Base-by-base conservation (phyloP, 2,888 invertebrate genomes). In the Nezara viridula region DNA sequence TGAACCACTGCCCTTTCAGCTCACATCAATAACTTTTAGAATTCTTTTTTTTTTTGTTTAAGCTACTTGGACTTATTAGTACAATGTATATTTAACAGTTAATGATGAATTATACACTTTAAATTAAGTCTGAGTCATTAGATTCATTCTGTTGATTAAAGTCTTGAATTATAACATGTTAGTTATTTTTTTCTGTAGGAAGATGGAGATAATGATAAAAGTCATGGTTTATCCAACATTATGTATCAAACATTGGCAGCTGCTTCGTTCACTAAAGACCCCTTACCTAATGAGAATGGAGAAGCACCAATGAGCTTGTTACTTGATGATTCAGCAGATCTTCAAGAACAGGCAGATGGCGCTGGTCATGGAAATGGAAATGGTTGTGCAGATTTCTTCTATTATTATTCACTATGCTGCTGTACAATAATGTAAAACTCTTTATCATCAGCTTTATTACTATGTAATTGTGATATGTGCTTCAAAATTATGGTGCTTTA, bases 281-380 rank as follows among this genome's bases (percentile, higher is more conserved):
- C 81, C 52, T 47, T 37, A 24, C 86, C 86, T 14, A 86, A 86
- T 40, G 86, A 86, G 37, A 86, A 86, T 55, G 86, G 86, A n/a
- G 86, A 86, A 40, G 50, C 55, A 21, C 86, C 86, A 50, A 86
- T 86, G 55, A 86, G 86, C 55, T 47, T 86, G 24, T 32, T 86
- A 21, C 86, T 86, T 55, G 86, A 7, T 5, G 86, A 86, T 47
- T 81, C 81, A 44, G 44, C 7, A 21, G 81, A 81, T 47, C 44
- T 44, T 2, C 44, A 81, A 44, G 81, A 81, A 81, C n/a, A 32
- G 4, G 3, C 81, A 10, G 81, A 81, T 12, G 81, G 40, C 7
- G 24, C 12, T 16, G n/a, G 40, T 40, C 44, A 81, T 24, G 44
- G 40, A 40, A 47, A 1, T 47, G 44, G 44, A n/a, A 44, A 44